Percentiles rank a stretch among this genome's conserved stretches.
Conservation (phyloP, 1,140 invertebrate genomes). For the Hyles vespertilio region DNA sequence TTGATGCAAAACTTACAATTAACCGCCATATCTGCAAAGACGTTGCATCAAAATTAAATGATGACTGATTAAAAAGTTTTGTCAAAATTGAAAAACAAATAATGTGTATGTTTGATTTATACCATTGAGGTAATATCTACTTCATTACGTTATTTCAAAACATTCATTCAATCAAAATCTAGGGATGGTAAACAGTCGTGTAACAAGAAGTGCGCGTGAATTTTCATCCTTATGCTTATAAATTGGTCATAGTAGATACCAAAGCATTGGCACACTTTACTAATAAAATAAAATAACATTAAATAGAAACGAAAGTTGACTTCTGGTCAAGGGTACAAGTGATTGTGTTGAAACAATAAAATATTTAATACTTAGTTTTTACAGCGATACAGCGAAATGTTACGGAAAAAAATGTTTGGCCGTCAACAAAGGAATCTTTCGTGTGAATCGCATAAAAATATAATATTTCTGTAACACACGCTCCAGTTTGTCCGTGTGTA, state of each 20-base stretch:
- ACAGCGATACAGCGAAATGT: constrained; percentile 6
- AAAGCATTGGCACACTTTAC: constrained; percentile 28
- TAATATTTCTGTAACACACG: no score
- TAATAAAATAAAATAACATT: constrained; percentile 21
- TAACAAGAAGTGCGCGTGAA: constrained; percentile 10
- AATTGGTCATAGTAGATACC: constrained; percentile 23
- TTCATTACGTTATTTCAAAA: no score
- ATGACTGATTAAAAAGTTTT: no score
- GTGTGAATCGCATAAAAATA: no score
- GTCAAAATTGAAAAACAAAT: no score
- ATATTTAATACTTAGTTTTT: constrained; percentile 1
- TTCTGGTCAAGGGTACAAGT: neutral
- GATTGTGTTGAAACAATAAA: neutral
- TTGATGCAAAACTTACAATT: no score
- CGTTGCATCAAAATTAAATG: no score
- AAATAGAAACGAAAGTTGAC: constrained; percentile 8
- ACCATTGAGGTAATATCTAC: no score
- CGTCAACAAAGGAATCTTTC: no score
- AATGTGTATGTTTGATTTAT: no score
- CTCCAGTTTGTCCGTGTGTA: neutral
- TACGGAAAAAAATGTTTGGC: neutral
- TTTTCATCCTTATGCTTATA: constrained; percentile 11
- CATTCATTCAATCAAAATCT: no score
- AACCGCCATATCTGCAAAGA: no score
- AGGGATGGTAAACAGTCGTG: constrained; percentile 4